Evolutionary conservation across 2,113 vertebrate species (phyloP).

Genomic region (Rhinoderma darwinii): DNA sequence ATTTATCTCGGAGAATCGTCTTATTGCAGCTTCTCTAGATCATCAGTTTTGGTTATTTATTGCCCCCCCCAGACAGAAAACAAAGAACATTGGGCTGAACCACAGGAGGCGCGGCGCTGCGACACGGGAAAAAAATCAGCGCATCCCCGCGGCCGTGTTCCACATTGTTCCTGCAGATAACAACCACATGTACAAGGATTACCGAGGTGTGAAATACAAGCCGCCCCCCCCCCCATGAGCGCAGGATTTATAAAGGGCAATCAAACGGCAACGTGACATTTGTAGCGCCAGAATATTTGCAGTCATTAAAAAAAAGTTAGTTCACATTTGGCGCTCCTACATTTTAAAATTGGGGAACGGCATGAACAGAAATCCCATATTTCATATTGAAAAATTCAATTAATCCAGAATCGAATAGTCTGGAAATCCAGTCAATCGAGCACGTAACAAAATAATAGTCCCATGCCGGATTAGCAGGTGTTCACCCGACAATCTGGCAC

Average conservation of each 20-base stretch:
- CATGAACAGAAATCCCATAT: neutral
- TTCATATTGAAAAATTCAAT: too few relatives aligned
- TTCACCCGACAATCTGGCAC: too few relatives aligned
- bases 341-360: too few relatives aligned
- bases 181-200: neutral
- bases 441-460: too few relatives aligned
- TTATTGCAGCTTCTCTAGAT: neutral
- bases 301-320: too few relatives aligned
- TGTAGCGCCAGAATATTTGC: too few relatives aligned
- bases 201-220: neutral
- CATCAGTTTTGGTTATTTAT: slow-evolving; percentile 36
- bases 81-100: neutral
- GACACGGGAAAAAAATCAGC: neutral
- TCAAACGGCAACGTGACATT: neutral
- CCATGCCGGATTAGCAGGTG: too few relatives aligned
- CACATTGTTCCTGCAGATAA: neutral
- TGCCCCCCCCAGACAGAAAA: slow-evolving; percentile 6
- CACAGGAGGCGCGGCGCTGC: neutral
- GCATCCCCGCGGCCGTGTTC: neutral
- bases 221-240: neutral
- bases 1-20: neutral
- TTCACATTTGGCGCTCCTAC: too few relatives aligned
- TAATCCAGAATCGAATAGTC: too few relatives aligned
- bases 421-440: too few relatives aligned
- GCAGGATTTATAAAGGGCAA: neutral